Base-by-base conservation (phyloP, 1,140 invertebrate genomes). In the Penaeus indicus region DNA sequence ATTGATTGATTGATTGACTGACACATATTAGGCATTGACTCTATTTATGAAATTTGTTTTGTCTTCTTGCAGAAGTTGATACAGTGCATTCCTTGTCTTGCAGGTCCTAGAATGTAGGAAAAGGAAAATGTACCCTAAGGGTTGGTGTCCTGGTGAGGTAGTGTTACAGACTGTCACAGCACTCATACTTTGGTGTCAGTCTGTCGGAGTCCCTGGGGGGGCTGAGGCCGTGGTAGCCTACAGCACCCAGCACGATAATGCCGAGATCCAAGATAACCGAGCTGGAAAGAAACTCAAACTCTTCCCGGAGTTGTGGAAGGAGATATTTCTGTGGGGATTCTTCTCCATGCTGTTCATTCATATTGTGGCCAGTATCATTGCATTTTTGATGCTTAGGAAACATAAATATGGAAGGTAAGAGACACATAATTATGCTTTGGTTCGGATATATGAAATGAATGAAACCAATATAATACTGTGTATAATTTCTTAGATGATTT, bases 391-490 rank as follows among this genome's bases (percentile, higher is more conserved):
- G 87, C 87, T 88, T 38, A 88, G 87, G 77, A 67, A 78, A 84
- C 87, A 88, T 88, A 88, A 88, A 78, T 88, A 88, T 88, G 87
- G 87, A 78, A 88, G 87, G 87, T 88, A 84, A 88, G 87, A 60
- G 5, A 54, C 2, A 13, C 54, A 16, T 54, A 10, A 54, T 54
- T 54, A 1, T 54, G 54, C 16, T 54, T 54, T 54, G 11, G 16
- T 54, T 0, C 11, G 8, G 54, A 54, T 13, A 11, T 54, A 54
- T 54, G 1, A 13, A 54, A 54, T 54, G 54, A 54, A 54, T 5
- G 16, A 13, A 11, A 54, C 54, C 4, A 13, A 54, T 54, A 16
- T 54, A 0, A 0, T 54, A 13, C 10, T 54, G 16, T 2, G 8
- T 16, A 16, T 54, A 10, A 54, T 16, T 54, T 54, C 0, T 54